These are phyloP conservation scores for Cataglyphis cursor DNA, from an alignment of 2,888 invertebrate genomes.

Conservation along the genomic window DNA sequence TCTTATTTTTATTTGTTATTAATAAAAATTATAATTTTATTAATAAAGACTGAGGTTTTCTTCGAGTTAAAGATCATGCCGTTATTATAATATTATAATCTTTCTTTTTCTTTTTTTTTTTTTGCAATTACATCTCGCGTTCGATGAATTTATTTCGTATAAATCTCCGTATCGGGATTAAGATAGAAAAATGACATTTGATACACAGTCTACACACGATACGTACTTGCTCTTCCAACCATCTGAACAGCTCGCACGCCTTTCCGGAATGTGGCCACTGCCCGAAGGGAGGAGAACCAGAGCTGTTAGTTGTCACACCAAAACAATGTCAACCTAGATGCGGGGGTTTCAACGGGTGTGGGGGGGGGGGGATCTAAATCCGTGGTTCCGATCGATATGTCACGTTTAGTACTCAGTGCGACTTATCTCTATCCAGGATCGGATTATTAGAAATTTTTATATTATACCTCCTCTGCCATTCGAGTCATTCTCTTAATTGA, in stretches of 20 bases:
- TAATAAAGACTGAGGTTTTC: background rate
- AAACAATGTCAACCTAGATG: conserved; percentile 81
- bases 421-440: conserved; percentile 18
- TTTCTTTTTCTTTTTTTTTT: conserved; percentile 3
- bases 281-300: conserved; percentile 88
- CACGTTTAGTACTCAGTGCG: conserved; percentile 46
- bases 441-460: background rate
- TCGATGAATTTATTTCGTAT: conserved; percentile 39
- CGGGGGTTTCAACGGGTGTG: conserved; percentile 74
- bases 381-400: conserved; percentile 71
- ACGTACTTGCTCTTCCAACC: conserved; percentile 99
- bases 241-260: conserved; percentile 99
- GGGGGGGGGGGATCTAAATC: conserved; percentile 55
- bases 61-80: conserved; percentile 32
- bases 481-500: background rate
- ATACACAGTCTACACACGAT: conserved; percentile 88
- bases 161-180: conserved; percentile 42
- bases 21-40: conserved; percentile 9
- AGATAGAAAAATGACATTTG: conserved; percentile 79
- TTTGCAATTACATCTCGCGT: conserved; percentile 16
- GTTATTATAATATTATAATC: background rate
- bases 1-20: background rate
- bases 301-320: conserved; percentile 87
- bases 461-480: background rate
- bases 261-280: conserved; percentile 99